phyloP scores from a whole-genome alignment of 2,888 invertebrate genomes.

The Nesidiocoris tenuis region DNA sequence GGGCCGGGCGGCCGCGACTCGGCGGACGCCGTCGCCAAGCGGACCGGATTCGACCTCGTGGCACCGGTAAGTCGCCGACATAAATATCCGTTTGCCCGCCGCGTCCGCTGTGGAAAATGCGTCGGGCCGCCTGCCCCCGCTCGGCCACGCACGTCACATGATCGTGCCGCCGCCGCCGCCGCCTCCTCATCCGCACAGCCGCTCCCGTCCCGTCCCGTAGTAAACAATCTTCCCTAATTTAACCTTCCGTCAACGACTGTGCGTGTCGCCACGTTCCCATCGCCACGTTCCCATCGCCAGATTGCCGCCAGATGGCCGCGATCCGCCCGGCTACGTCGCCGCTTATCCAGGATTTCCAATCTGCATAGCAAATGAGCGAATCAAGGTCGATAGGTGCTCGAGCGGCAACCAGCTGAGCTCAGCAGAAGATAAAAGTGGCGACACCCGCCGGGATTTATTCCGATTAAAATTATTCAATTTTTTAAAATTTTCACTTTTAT shows the following conservation, averaged over 20 bases:
- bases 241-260: not conserved
- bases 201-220: not conserved
- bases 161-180: not conserved
- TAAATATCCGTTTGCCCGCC: no score
- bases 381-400: no score
- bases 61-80: slow-evolving; percentile 80
- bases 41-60: slow-evolving; percentile 90
- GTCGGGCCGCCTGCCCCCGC: not conserved
- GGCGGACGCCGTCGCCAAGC: slow-evolving; percentile 78
- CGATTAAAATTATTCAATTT: not conserved
- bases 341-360: not conserved
- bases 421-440: not conserved
- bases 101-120: no score
- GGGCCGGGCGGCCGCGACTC: slow-evolving; percentile 72
- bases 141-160: not conserved
- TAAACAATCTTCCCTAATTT: not conserved
- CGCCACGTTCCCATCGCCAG: not conserved
- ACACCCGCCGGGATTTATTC: not conserved
- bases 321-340: not conserved
- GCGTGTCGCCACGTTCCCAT: not conserved
- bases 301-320: not conserved
- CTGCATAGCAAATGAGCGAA: not conserved
- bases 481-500: not conserved
- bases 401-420: no score
- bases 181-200: no score